Percentiles rank a stretch among this genome's conserved stretches.
Evolutionary conservation across 2,797 vertebrate genomes (phyloP).

Genomic region (Australoheros facetus): DNA sequence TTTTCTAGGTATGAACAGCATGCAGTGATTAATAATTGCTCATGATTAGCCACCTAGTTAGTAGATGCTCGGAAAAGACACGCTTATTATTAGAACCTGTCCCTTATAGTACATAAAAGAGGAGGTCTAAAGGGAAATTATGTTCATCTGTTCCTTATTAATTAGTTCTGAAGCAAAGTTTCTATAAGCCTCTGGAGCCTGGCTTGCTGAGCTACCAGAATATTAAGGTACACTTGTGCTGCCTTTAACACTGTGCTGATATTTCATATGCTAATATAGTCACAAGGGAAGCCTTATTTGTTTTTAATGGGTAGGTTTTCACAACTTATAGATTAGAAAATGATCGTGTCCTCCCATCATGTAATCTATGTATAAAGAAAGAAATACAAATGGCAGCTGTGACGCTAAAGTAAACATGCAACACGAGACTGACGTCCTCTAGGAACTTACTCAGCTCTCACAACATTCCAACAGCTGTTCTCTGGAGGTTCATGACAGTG

Average conservation of each 20-base stretch:
- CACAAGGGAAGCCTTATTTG: not conserved
- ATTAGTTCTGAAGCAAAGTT: not conserved
- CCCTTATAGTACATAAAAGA: not conserved
- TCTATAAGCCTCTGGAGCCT: not conserved
- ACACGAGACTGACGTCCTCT: not conserved
- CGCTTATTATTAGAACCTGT: not conserved
- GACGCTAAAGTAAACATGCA: constrained; percentile 6
- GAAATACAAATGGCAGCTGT: constrained; percentile 7
- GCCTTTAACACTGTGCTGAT: constrained; percentile 1
- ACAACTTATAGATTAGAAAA: not conserved
- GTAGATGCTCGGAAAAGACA: not conserved
- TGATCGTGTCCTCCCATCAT: not conserved
- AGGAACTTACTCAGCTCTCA: not conserved
- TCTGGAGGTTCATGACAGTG: not conserved
- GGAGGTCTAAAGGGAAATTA: not conserved
- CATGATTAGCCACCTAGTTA: not conserved
- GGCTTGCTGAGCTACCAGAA: constrained; percentile 1
- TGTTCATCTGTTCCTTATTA: constrained; percentile 5
- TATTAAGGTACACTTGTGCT: constrained; percentile 1
- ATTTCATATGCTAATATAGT: not conserved
- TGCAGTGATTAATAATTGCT: not conserved
- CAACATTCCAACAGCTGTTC: not conserved
- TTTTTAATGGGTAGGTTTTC: constrained; percentile 2
- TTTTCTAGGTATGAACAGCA: not conserved
- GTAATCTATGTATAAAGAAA: not conserved